phyloP scores from a whole-genome alignment of 1,140 invertebrate species.

The Centruroides vittatus region DNA sequence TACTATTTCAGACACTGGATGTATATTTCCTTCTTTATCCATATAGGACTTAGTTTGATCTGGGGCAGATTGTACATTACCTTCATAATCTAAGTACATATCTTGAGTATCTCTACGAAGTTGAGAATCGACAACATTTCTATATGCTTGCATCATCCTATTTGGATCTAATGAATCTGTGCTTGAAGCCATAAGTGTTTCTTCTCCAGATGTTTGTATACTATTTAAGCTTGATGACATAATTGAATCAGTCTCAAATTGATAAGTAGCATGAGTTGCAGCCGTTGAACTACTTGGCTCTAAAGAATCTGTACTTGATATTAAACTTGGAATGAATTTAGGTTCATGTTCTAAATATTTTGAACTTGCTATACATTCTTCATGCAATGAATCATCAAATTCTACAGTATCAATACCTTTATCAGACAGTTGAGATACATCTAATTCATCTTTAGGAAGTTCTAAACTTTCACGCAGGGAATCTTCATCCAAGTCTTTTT shows the following conservation, averaged over 20 bases:
- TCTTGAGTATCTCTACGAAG: neutral
- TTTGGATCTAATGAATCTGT: constrained; percentile 45
- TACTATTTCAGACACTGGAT: neutral
- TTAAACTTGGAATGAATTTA: constrained; percentile 25
- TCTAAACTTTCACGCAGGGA: constrained; percentile 17
- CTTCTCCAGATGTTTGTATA: constrained; percentile 36
- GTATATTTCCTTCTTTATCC: constrained; percentile 1
- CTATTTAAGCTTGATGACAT: constrained; percentile 68
- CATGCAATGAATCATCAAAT: too few relatives aligned
- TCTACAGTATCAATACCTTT: too few relatives aligned
- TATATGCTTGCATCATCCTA: neutral
- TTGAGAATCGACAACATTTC: neutral
- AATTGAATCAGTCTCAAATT: constrained; percentile 61
- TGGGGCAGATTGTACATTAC: too few relatives aligned
- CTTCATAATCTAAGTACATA: neutral
- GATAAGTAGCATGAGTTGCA: constrained; percentile 63
- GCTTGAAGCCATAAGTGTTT: constrained; percentile 54
- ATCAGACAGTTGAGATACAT: too few relatives aligned
- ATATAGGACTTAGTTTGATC: neutral
- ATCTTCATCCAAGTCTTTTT: constrained; percentile 16
- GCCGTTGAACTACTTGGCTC: constrained; percentile 53
- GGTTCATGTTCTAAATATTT: neutral
- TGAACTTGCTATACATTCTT: too few relatives aligned
- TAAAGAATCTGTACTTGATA: constrained; percentile 49
- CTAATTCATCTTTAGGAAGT: neutral